Conservation (phyloP, 2,113 vertebrate species). For the Phyllostomus hastatus region DNA sequence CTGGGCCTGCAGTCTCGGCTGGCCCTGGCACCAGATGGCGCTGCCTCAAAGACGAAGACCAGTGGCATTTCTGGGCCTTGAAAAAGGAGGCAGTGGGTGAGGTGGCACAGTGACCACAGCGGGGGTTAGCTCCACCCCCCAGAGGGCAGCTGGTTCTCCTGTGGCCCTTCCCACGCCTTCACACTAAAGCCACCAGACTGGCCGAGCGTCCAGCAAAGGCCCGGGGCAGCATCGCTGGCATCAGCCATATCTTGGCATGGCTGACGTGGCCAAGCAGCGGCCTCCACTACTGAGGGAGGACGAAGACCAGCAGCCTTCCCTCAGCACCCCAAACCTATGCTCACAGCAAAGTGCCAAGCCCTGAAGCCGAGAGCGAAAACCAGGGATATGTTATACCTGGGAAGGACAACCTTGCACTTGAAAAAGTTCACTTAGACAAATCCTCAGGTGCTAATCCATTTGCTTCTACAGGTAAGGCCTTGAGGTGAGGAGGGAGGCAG, state of each 20-base stretch:
- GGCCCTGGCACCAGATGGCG: slow-evolving; percentile 54
- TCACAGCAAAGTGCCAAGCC: not conserved
- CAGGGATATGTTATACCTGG: not conserved
- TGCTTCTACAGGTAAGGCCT: not conserved
- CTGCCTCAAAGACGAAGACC: slow-evolving; percentile 11
- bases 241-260: not conserved
- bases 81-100: not conserved
- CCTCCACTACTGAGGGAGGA: not conserved
- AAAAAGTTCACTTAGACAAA: not conserved
- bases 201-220: not conserved
- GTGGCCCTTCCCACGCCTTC: not conserved
- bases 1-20: not conserved
- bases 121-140: not conserved
- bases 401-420: not conserved
- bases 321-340: not conserved
- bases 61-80: slow-evolving; percentile 25
- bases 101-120: not conserved
- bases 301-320: not conserved
- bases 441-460: not conserved
- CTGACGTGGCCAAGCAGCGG: not conserved
- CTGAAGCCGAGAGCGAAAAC: not conserved
- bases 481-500: not conserved
- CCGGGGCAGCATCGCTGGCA: not conserved
- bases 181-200: not conserved
- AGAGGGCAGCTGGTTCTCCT: not conserved